A percentile compares a stretch with the other conserved stretches of the same genome.
Evolutionary conservation across 2,888 invertebrate species (phyloP).

Genomic region (Cephus runcator): DNA sequence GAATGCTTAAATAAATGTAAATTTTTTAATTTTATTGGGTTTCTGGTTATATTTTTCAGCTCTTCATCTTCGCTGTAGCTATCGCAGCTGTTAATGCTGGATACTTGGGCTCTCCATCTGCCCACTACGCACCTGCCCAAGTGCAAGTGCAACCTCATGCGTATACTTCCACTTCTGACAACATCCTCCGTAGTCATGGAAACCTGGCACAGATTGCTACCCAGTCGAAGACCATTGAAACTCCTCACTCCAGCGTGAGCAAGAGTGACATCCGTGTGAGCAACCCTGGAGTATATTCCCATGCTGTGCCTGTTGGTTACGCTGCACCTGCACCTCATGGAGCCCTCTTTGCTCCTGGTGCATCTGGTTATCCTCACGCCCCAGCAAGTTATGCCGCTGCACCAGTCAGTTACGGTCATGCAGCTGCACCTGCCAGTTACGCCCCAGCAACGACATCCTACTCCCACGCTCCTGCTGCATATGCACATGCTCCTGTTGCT

Average conservation of each 20-base stretch:
- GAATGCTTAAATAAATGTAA: not conserved
- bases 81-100: not conserved
- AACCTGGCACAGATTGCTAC: slow-evolving; percentile 1
- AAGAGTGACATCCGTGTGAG: slow-evolving; percentile 5
- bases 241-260: not conserved
- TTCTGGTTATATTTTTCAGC: not conserved
- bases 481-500: slow-evolving; percentile 18
- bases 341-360: not conserved
- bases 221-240: not conserved
- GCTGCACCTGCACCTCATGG: slow-evolving; percentile 6
- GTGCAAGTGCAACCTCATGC: not conserved
- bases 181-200: not conserved
- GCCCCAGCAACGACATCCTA: slow-evolving; percentile 17
- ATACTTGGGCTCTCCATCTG: not conserved
- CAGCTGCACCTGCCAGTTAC: slow-evolving; percentile 22
- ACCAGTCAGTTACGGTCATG: slow-evolving; percentile 6
- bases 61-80: not conserved
- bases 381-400: slow-evolving; percentile 17
- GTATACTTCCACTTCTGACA: not conserved
- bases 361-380: not conserved
- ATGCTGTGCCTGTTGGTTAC: slow-evolving; percentile 25
- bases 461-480: slow-evolving; percentile 3
- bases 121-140: not conserved
- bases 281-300: slow-evolving; percentile 16
- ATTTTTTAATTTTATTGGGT: not conserved